Conservation (phyloP, 2,113 vertebrate species). For the Neoarius graeffei region DNA sequence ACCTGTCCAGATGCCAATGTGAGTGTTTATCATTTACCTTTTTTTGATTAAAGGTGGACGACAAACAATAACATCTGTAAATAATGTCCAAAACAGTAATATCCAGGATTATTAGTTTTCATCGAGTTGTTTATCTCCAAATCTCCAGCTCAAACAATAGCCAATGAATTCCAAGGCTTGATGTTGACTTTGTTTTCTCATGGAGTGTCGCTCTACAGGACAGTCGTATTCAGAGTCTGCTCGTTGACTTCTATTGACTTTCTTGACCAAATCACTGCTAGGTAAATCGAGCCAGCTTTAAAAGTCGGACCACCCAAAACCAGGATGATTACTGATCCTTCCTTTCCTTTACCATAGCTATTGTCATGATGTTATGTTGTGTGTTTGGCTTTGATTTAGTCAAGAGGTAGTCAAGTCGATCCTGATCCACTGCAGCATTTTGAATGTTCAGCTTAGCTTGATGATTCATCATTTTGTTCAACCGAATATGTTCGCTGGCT, state of each 20-base stretch:
- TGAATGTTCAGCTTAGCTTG: not conserved
- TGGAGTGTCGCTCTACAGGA: not conserved
- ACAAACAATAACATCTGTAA: not conserved
- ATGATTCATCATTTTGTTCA: not conserved
- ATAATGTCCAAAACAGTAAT: not conserved
- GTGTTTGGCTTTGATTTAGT: not conserved
- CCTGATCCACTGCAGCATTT: not conserved
- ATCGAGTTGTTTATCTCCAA: not conserved
- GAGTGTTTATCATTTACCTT: conserved; percentile 9
- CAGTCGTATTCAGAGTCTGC: not conserved
- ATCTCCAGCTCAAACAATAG: not conserved
- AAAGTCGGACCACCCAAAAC: not conserved
- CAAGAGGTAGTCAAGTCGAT: not conserved
- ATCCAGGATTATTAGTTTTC: not conserved
- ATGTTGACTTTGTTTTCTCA: not conserved
- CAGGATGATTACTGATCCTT: not conserved
- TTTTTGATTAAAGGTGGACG: not conserved
- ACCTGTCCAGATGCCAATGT: conserved; percentile 23
- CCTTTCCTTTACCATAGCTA: not conserved
- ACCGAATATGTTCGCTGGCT: not conserved
- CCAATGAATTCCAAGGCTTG: not conserved
- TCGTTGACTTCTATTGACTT: not conserved
- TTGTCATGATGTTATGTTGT: not conserved
- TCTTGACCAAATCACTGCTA: not conserved
- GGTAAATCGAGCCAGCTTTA: not conserved